Percentiles rank a stretch among this genome's conserved stretches.
These are phyloP conservation scores for Yponomeuta sedellus DNA, from an alignment of 2,888 invertebrate species.

Conservation along the genomic window DNA sequence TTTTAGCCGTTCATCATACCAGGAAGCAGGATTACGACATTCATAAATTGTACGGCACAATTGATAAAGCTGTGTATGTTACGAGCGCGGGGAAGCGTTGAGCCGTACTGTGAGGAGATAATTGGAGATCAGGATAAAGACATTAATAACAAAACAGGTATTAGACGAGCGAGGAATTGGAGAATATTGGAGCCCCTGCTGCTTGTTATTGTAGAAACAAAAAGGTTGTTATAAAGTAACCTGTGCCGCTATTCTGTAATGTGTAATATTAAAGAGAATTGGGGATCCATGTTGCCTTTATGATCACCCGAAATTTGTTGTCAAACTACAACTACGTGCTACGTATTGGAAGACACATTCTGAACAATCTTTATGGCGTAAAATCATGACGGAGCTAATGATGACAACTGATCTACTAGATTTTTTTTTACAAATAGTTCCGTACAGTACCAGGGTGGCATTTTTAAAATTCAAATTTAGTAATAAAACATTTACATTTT, in stretches of 20 bases:
- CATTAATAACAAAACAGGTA: constrained; percentile 70
- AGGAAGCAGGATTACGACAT: neutral
- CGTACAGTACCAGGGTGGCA: neutral
- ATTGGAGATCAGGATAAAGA: constrained; percentile 60
- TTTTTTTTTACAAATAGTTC: neutral
- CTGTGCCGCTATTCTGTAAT: constrained; percentile 44
- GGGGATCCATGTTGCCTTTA: constrained; percentile 23
- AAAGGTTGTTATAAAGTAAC: constrained; percentile 61
- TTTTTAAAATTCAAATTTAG: neutral
- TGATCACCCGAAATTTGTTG: neutral
- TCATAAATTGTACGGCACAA: constrained; percentile 2
- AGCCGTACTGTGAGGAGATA: constrained; percentile 39
- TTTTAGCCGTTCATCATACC: neutral
- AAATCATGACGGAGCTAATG: neutral
- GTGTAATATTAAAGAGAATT: constrained; percentile 47
- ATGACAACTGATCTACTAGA: neutral
- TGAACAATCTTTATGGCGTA: neutral
- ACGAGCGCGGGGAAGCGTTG: constrained; percentile 35
- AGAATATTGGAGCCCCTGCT: constrained; percentile 42
- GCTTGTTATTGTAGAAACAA: constrained; percentile 56
- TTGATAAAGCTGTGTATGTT: constrained; percentile 25
- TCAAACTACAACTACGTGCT: neutral
- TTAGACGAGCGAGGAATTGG: constrained; percentile 40
- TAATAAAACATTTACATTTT: no score
- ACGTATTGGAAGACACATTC: neutral